Conservation (phyloP, 2,888 invertebrate genomes). For the Trissoscelio sp. region DNA sequence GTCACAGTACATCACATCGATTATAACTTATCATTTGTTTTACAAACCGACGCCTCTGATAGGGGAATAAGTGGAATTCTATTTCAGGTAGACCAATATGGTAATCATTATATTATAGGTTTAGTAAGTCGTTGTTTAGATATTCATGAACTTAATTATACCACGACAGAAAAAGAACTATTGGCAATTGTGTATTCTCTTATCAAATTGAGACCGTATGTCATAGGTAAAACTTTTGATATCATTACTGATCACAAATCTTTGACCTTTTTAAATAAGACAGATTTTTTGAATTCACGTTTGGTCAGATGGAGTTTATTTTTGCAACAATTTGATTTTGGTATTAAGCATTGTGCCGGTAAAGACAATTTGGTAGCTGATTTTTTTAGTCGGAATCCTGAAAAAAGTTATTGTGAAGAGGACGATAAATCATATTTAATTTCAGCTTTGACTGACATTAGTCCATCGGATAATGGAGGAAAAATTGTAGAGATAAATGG, state of each 20-base stretch:
- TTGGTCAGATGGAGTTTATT: slow-evolving; percentile 11
- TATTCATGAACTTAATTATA: slow-evolving; percentile 8
- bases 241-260: slow-evolving; percentile 38
- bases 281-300: neutral
- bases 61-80: slow-evolving; percentile 14
- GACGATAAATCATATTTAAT: neutral
- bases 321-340: slow-evolving; percentile 14
- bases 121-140: slow-evolving; percentile 34
- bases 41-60: slow-evolving; percentile 10
- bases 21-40: neutral
- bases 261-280: slow-evolving; percentile 1
- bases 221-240: slow-evolving; percentile 12
- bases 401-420: neutral
- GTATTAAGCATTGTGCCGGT: neutral
- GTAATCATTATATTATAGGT: slow-evolving; percentile 20
- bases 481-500: neutral
- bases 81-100: slow-evolving; percentile 25
- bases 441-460: neutral
- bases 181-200: slow-evolving; percentile 44
- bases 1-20: slow-evolving; percentile 3
- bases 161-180: slow-evolving; percentile 48
- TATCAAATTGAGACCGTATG: slow-evolving; percentile 32
- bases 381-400: slow-evolving; percentile 9
- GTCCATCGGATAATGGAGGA: neutral
- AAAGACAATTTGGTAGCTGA: neutral